Percentiles rank a stretch among this genome's conserved stretches.
Evolutionary conservation across 2,113 vertebrate species (phyloP).

Genomic region (Periophthalmus modestus): DNA sequence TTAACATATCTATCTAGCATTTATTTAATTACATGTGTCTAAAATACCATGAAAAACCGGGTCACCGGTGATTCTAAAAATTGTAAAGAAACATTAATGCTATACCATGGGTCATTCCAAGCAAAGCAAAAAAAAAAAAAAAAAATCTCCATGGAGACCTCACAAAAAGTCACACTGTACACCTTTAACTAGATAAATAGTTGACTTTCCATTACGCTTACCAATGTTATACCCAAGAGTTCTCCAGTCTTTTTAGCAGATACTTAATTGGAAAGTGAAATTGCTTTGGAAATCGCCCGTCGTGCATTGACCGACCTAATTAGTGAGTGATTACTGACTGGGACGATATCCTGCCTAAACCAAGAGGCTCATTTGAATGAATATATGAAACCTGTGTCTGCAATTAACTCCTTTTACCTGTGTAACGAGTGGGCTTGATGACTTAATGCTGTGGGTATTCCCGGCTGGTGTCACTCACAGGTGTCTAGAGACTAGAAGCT

Average conservation of each 20-base stretch:
- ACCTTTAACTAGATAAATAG: neutral
- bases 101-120: too few species aligned
- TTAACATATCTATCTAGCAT: too few species aligned
- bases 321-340: constrained; percentile 64
- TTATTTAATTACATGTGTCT: too few species aligned
- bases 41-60: too few species aligned
- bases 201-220: constrained; percentile 1
- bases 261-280: constrained; percentile 68
- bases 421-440: constrained; percentile 71
- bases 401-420: constrained; percentile 73
- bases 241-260: constrained; percentile 33
- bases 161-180: too few species aligned
- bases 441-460: constrained; percentile 69
- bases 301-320: constrained; percentile 68
- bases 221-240: constrained; percentile 35
- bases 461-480: constrained; percentile 60
- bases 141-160: too few species aligned
- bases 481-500: constrained; percentile 34
- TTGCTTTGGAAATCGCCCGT: constrained; percentile 69
- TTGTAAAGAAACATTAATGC: too few species aligned
- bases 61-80: too few species aligned
- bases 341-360: constrained; percentile 63
- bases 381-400: constrained; percentile 74
- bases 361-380: constrained; percentile 69
- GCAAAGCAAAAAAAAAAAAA: too few species aligned